Evolutionary conservation across 2,888 invertebrate genomes (phyloP).

Genomic region (Saturnia pavonia): DNA sequence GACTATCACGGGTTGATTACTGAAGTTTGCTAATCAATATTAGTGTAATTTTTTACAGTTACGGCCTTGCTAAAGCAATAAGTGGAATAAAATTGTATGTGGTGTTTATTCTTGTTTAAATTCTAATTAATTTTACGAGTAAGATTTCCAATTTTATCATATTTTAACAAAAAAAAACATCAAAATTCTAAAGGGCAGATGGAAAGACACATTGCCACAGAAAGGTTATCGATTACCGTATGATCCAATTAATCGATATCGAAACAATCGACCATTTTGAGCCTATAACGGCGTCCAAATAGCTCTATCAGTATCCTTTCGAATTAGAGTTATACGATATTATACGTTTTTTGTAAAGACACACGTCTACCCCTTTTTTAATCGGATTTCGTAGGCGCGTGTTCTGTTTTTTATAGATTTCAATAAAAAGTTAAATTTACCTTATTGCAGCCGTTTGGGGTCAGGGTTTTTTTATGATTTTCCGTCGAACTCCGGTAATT

Average conservation of each 20-base stretch:
- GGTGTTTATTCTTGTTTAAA: not conserved
- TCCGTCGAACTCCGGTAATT: conserved; percentile 64
- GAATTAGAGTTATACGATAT: conserved; percentile 74
- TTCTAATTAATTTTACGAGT: not conserved
- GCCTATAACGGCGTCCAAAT: conserved; percentile 68
- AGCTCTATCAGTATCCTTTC: conserved; percentile 75
- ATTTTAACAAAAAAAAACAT: conserved; percentile 26
- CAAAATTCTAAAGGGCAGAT: conserved; percentile 63
- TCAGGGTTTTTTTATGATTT: conserved; percentile 69
- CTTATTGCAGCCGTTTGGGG: conserved; percentile 76
- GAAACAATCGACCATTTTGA: conserved; percentile 71
- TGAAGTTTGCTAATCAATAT: not conserved
- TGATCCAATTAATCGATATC: conserved; percentile 80
- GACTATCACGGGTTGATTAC: not conserved
- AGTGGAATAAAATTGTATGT: not conserved
- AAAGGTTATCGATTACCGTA: conserved; percentile 78
- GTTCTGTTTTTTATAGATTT: conserved; percentile 64
- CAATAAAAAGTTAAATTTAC: conserved; percentile 73
- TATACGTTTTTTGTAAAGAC: conserved; percentile 58
- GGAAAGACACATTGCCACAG: conserved; percentile 67
- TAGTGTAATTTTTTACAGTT: not conserved
- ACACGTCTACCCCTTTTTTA: conserved; percentile 78
- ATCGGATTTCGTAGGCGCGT: conserved; percentile 76
- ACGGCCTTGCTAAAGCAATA: not conserved
- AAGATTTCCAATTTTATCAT: conserved; percentile 1